These are phyloP conservation scores for Drosophila ohnishii DNA, from an alignment of 1,140 invertebrate species.

Conservation along the genomic window DNA sequence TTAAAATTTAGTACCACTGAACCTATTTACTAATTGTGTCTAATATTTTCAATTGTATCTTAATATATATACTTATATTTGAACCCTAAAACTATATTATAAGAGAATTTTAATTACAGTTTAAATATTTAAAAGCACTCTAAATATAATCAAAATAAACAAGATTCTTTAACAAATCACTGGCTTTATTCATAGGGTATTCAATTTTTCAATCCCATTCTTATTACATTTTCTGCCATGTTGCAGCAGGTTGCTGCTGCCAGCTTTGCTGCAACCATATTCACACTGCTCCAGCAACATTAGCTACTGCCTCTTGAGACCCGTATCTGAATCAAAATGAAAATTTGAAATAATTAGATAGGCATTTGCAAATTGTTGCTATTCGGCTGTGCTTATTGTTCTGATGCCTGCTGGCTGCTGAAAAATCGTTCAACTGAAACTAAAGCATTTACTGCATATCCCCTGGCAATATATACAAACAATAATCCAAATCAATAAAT, in stretches of 20 bases:
- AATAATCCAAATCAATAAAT: constrained; percentile 26
- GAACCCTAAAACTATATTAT: neutral
- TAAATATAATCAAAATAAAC: neutral
- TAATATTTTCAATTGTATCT: no score
- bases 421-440: constrained; percentile 36
- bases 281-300: neutral
- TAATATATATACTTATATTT: neutral
- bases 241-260: constrained; percentile 19
- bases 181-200: neutral
- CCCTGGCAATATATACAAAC: neutral
- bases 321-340: constrained; percentile 41
- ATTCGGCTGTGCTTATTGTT: constrained; percentile 5
- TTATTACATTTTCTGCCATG: constrained; percentile 1
- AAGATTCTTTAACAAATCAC: neutral
- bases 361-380: constrained; percentile 20
- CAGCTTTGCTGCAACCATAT: constrained; percentile 15
- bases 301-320: constrained; percentile 23
- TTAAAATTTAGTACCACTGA: constrained; percentile 17
- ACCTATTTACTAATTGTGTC: no score
- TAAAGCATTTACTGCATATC: constrained; percentile 25
- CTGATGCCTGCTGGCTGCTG: constrained; percentile 2
- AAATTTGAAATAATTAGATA: constrained; percentile 47
- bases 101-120: no score
- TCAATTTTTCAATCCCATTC: neutral
- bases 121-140: neutral